Evolutionary conservation across 2,888 invertebrate genomes (phyloP).

Genomic region (Cryptops parisi): DNA sequence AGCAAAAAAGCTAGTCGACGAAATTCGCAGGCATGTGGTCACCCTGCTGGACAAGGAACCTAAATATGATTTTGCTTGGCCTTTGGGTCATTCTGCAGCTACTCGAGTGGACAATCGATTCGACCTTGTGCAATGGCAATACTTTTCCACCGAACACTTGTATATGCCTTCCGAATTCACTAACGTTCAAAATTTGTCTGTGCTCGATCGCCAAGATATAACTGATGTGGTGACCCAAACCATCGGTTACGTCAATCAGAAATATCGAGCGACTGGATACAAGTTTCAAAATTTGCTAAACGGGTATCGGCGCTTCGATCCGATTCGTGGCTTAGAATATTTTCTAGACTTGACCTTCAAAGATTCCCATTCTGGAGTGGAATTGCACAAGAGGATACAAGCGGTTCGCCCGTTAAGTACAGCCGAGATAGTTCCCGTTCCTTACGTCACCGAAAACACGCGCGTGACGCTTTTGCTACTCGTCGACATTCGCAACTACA

Average conservation of each 20-base stretch:
- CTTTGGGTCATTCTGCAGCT: conserved; percentile 51
- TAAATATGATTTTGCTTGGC: conserved; percentile 44
- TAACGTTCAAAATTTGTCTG: conserved; percentile 47
- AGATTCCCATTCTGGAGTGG: conserved; percentile 26
- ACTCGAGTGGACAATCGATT: conserved; percentile 55
- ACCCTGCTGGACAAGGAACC: too few relatives aligned
- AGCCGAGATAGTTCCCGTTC: conserved; percentile 77
- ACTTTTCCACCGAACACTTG: conserved; percentile 69
- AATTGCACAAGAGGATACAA: conserved; percentile 43
- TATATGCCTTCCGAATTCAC: conserved; percentile 66
- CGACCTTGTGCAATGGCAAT: conserved; percentile 73
- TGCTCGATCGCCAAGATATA: conserved; percentile 53
- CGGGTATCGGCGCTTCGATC: conserved; percentile 63
- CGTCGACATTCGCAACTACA: conserved; percentile 36
- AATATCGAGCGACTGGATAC: conserved; percentile 39
- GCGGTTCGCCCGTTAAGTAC: conserved; percentile 69
- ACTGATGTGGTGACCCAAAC: conserved; percentile 41
- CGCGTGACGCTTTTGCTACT: conserved; percentile 62
- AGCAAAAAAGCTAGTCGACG: too few relatives aligned
- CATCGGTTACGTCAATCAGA: conserved; percentile 35
- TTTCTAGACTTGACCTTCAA: conserved; percentile 52
- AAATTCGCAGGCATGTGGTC: too few relatives aligned
- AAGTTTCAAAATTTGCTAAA: conserved; percentile 45
- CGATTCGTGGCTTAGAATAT: conserved; percentile 73
- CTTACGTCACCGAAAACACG: conserved; percentile 89